Conservation (phyloP, 2,113 vertebrate species). For the Bos taurus region ARS-UCD2.0 NC_037357.1:24024501-24025000, state of each 20-base stretch:
- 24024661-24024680: neutral
- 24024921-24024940: neutral
- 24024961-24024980: neutral
- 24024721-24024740: neutral
- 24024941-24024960: neutral
- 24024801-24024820: neutral
- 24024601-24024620: neutral
- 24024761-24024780: neutral
- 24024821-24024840: neutral
- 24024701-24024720: neutral
- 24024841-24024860: neutral
- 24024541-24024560: no score
- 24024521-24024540: neutral
- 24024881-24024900: neutral
- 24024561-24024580: no score
- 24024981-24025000: neutral
- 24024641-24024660: neutral
- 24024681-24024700: neutral
- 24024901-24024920: neutral
- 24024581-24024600: no score
- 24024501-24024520: neutral
- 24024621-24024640: neutral
- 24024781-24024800: accelerated
- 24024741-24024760: neutral
- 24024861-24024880: neutral